Conservation (phyloP, 2,113 vertebrate species). For the Bothrops jararaca region DNA sequence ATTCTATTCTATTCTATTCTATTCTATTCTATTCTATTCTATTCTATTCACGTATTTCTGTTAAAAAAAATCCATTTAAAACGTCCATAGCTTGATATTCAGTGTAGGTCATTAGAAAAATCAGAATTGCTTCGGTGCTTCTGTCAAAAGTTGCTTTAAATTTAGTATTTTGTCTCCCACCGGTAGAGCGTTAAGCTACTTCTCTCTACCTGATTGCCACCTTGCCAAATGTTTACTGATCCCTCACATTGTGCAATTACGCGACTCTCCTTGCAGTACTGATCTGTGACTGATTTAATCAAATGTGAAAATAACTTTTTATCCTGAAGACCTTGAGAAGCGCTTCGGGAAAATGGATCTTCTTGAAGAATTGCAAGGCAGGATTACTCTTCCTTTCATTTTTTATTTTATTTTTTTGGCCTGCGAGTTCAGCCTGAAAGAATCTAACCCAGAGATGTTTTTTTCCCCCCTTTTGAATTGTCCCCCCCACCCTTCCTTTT, state of each 20-base stretch:
- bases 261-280: neutral
- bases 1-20: too few relatives aligned
- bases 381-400: neutral
- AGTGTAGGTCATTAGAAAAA: neutral
- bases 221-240: neutral
- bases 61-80: neutral
- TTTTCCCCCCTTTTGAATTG: neutral
- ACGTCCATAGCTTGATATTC: neutral
- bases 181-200: neutral
- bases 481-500: neutral
- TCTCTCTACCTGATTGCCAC: neutral
- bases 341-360: neutral
- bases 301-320: slow-evolving; percentile 4
- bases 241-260: neutral
- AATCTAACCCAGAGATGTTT: neutral
- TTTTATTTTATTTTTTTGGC: neutral
- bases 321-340: neutral
- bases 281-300: neutral
- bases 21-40: too few relatives aligned
- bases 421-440: neutral
- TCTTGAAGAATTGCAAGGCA: neutral
- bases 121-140: neutral
- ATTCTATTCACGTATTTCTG: neutral
- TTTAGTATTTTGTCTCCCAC: neutral
- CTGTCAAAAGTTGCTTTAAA: neutral